Base-by-base conservation (phyloP, 92 coral and sea anemone species). In the Chrysogorgia sp. region DNA sequence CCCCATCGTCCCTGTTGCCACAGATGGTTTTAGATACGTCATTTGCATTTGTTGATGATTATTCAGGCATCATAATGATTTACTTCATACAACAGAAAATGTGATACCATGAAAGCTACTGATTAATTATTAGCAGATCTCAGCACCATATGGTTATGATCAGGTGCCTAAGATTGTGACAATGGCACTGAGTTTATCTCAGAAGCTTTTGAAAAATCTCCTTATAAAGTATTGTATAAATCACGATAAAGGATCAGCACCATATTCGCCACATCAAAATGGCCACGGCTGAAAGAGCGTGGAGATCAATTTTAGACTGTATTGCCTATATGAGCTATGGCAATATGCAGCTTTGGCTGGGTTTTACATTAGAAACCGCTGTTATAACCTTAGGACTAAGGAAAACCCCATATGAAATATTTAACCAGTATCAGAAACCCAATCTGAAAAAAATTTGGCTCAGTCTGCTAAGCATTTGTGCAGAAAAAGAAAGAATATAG, bases 191-290 rank as follows among this genome's bases (percentile, higher is more conserved):
- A 77, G 26, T 75, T 75, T 40, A 58, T 69, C 21, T 58, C 68
- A 15, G 22, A 75, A 75, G 69, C 25, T 13, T 75, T 75, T 25
- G 22, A n/a, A 48, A 32, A 37, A 60, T 60, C 58, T 75, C 26
- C n/a, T 75, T 33, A 28, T 60, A n/a, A 59, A 75, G 22, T 52
- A 75, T 26, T 10, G 58, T 15, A 75, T 75, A 3, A 75, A 58
- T 7, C 70, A 58, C 32, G 70, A 75, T 22, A 75, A 45, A n/a
- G n/a, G n/a, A 19, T 53, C 48, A 17, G 78, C 84, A 25, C 87
- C 85, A 34, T 58, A 77, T 65, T 82, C 87, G 8, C 90, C 81
- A 37, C 71, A 75, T 22, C 70, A 58, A 75, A 75, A 75, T 25
- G 81, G 72, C n/a, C n/a, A n/a, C n/a, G n/a, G n/a, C n/a, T n/a